Evolutionary conservation across 2,113 vertebrate species (phyloP), one percentile per base, ranked within the genome.

Genomic region (Girardinichthys multiradiatus): DNA sequence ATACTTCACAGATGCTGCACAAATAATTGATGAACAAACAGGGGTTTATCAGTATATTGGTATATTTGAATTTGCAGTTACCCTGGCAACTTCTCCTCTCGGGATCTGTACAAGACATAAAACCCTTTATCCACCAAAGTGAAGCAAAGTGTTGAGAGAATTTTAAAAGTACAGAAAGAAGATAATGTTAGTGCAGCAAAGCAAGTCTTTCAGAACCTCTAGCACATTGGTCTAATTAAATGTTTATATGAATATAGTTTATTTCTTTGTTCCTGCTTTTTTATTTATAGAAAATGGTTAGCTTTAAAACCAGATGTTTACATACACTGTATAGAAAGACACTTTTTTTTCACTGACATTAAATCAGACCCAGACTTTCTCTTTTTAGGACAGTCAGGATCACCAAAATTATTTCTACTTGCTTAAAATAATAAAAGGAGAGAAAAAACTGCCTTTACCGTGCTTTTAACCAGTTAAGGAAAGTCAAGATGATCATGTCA

Each of bases 1-100:
- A 33, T 79, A 86, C 80, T 87, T 83, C 80, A 81, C 83, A 89
- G 80, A 84, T 86, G 79, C 70, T 4, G 30, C 77, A 70, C 79
- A 83, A 92, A 90, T 89, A 89, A 90, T 89, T 90, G 70, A 90
- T 90, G 80, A 87, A 77, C 73, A 85, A 87, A 84, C 72, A 77
- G 31, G 2, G 39, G 64, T 71, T 81, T 83, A 77, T 85, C 45
- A 77, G 65, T 86, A 89, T 85, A 82, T 73, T 57, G 57, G 74
- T 75, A 68, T 81, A 39, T 92, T 83, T 77, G 70, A 82, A 87
- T 86, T 60, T 59, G 60, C 0, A 1, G 84, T 85, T 82, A 45
- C 87, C 69, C 39, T 26, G 68, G 77, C 54, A 87, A 82, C 81
- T 15, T 0, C 6, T 70, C 54, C 77, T 74, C 37, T 29, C 1